phyloP scores from a whole-genome alignment of 2,113 vertebrate species.

The Uria lomvia region DNA sequence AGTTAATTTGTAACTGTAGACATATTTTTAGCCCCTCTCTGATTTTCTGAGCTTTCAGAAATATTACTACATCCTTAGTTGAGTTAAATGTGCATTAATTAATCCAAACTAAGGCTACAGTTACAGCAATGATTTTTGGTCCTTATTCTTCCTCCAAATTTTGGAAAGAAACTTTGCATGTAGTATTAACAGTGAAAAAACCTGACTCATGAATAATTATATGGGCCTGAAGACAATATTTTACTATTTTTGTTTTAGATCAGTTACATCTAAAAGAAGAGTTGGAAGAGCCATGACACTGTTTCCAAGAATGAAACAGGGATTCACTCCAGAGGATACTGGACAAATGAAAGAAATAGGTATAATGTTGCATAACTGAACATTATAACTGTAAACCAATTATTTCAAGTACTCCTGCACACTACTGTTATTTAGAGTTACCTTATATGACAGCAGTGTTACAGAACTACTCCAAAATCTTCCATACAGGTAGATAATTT shows the following conservation, averaged over 20 bases:
- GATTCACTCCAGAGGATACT: background rate
- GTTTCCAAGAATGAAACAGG: background rate
- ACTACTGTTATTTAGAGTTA: background rate
- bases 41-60: background rate
- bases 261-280: background rate
- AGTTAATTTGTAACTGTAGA: background rate
- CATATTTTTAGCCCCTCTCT: background rate
- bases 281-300: background rate
- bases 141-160: background rate
- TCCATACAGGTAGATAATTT: slow-evolving; percentile 17
- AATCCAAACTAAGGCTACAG: background rate
- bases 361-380: background rate
- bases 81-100: background rate
- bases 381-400: background rate
- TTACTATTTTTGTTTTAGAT: background rate
- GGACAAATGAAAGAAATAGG: background rate
- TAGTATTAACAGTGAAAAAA: background rate
- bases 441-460: background rate
- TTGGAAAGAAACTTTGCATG: background rate
- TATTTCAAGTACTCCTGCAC: background rate
- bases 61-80: background rate
- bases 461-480: slow-evolving; percentile 23
- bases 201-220: background rate
- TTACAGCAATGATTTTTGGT: background rate
- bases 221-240: background rate